These are phyloP conservation scores for Coenonympha glycerion DNA, from an alignment of 2,888 invertebrate species.

Conservation along the genomic window DNA sequence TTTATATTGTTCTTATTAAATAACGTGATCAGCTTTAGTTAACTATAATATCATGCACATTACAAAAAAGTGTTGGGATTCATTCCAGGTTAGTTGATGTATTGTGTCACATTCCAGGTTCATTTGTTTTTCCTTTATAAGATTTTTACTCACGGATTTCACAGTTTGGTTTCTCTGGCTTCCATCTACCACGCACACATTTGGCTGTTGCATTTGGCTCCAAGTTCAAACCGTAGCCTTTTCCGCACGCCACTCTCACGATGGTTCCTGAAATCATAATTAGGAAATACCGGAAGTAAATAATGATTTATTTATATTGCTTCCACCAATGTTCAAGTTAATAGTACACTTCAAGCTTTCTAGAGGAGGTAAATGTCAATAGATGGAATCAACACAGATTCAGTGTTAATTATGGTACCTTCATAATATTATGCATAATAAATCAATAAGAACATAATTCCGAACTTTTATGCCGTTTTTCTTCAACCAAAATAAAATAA, in stretches of 20 bases:
- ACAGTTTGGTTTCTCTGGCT: slow-evolving; percentile 86
- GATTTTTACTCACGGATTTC: slow-evolving; percentile 79
- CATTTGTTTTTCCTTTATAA: neutral
- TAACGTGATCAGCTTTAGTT: neutral
- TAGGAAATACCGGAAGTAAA: too few species aligned
- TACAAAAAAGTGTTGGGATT: slow-evolving; percentile 8
- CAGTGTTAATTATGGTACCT: too few species aligned
- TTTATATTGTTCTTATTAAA: neutral
- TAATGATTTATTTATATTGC: too few species aligned
- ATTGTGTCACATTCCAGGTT: slow-evolving; percentile 3
- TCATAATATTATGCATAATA: too few species aligned
- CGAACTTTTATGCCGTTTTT: too few species aligned
- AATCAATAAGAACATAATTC: too few species aligned
- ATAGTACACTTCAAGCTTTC: too few species aligned
- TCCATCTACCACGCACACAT: slow-evolving; percentile 91
- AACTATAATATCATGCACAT: slow-evolving; percentile 5
- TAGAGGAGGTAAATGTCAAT: too few species aligned
- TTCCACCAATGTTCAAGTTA: too few species aligned
- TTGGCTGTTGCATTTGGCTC: slow-evolving; percentile 84
- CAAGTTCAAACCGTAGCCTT: slow-evolving; percentile 85
- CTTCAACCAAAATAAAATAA: too few species aligned
- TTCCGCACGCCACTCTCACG: slow-evolving; percentile 83
- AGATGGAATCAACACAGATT: too few species aligned
- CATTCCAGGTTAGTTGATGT: too few species aligned
- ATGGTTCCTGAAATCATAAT: slow-evolving; percentile 76